phyloP scores from a whole-genome alignment of 2,113 vertebrate genomes.

The Alectura lathami region DNA sequence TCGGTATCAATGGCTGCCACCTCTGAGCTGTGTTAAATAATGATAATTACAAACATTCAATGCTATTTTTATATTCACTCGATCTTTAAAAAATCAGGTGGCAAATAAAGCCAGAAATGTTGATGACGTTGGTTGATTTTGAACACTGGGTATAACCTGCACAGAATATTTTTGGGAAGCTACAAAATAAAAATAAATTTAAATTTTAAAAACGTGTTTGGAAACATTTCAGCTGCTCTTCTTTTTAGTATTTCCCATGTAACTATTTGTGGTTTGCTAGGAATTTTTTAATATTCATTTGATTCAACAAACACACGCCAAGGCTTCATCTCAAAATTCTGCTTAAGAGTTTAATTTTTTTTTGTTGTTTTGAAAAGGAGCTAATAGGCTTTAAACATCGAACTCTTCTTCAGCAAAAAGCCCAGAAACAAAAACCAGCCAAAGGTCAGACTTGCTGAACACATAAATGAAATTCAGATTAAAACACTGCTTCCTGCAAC shows the following conservation, averaged over 20 bases:
- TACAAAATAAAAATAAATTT: conserved; percentile 17
- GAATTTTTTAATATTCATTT: conserved; percentile 66
- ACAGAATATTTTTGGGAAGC: not conserved
- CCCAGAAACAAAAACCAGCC: conserved; percentile 24
- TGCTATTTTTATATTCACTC: not conserved
- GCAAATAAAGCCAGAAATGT: not conserved
- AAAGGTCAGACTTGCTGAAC: conserved; percentile 35
- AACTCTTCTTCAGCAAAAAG: conserved; percentile 5
- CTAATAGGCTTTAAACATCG: conserved; percentile 31
- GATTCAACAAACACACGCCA: conserved; percentile 35
- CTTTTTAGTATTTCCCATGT: conserved; percentile 10
- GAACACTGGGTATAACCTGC: not conserved
- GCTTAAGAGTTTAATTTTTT: conserved; percentile 41
- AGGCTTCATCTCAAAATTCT: conserved; percentile 26
- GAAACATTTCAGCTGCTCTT: conserved; percentile 11
- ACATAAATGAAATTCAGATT: not conserved
- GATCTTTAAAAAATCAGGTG: not conserved
- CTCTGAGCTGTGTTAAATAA: not conserved
- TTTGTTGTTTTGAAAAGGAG: conserved; percentile 37
- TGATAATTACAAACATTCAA: not conserved
- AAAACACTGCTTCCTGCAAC: conserved; percentile 29
- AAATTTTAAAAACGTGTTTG: conserved; percentile 20
- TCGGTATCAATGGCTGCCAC: not conserved
- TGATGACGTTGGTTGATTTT: not conserved
- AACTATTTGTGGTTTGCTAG: conserved; percentile 37